Percentiles rank a stretch among this genome's conserved stretches.
These are phyloP conservation scores for Teinopalpus imperialis DNA, from an alignment of 2,888 invertebrate species.

Conservation along the genomic window DNA sequence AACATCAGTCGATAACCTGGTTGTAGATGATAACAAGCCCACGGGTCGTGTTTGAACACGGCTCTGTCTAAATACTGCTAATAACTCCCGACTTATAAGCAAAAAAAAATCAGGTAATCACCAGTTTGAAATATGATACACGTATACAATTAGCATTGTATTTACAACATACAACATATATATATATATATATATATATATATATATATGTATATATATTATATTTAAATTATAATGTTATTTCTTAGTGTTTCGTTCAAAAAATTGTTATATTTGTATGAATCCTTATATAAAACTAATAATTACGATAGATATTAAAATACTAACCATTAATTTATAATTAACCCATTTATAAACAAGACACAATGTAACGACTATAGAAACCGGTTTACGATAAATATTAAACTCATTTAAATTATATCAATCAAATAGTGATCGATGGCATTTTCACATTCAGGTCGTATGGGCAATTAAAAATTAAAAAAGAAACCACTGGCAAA, in stretches of 20 bases:
- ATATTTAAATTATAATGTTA: too few species aligned
- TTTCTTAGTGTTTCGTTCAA: too few species aligned
- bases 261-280: not conserved
- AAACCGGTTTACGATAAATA: constrained; percentile 12
- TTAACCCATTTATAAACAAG: not conserved
- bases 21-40: constrained; percentile 62
- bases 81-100: constrained; percentile 28
- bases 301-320: not conserved
- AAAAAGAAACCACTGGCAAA: not conserved
- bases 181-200: too few species aligned
- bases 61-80: constrained; percentile 34
- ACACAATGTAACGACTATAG: constrained; percentile 4
- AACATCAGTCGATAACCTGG: constrained; percentile 76
- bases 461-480: constrained; percentile 5
- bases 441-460: constrained; percentile 7
- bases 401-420: constrained; percentile 11
- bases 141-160: too few species aligned
- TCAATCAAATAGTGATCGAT: constrained; percentile 8
- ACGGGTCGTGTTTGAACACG: constrained; percentile 43
- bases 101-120: constrained; percentile 2
- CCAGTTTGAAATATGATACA: not conserved
- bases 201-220: too few species aligned
- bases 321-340: not conserved
- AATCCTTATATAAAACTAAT: too few species aligned
- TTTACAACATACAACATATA: too few species aligned